Evolutionary conservation across 2,888 invertebrate species (phyloP).

Genomic region (Stenodera caucasica): DNA sequence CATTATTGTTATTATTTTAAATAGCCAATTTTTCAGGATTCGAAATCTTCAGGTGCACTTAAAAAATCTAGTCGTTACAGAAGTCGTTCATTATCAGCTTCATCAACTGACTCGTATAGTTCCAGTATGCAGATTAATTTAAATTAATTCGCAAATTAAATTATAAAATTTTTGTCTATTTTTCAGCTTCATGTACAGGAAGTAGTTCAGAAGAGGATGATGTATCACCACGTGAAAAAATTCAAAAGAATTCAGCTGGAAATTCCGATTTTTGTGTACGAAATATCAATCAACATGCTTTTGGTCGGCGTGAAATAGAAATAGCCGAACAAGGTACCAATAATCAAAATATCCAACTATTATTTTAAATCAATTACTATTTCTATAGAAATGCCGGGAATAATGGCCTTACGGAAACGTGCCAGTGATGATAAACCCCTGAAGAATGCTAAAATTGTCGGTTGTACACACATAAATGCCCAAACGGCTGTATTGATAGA

Average conservation of each 20-base stretch:
- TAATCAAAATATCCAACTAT: neutral
- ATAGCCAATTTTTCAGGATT: slow-evolving; percentile 55
- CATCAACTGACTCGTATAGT: slow-evolving; percentile 94
- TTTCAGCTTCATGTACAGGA: slow-evolving; percentile 65
- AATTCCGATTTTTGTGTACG: slow-evolving; percentile 92
- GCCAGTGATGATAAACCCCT: slow-evolving; percentile 93
- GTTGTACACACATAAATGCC: slow-evolving; percentile 98
- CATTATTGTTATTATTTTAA: no score
- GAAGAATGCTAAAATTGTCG: slow-evolving; percentile 91
- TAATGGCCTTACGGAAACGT: slow-evolving; percentile 90
- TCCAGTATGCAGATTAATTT: slow-evolving; percentile 78
- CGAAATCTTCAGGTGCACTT: slow-evolving; percentile 71
- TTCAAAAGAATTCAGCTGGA: slow-evolving; percentile 82
- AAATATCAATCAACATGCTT: slow-evolving; percentile 90
- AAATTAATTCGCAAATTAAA: slow-evolving; percentile 8
- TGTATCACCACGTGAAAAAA: slow-evolving; percentile 89
- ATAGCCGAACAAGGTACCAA: slow-evolving; percentile 87
- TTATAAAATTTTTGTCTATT: neutral
- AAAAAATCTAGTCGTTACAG: slow-evolving; percentile 87
- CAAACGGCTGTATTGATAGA: slow-evolving; percentile 96
- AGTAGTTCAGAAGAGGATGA: slow-evolving; percentile 94
- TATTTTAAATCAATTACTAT: neutral
- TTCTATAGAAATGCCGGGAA: slow-evolving; percentile 90
- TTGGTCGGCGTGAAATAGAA: slow-evolving; percentile 95
- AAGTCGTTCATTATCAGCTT: slow-evolving; percentile 89